phyloP scores from a whole-genome alignment of 1,140 invertebrate genomes.

The Helicoverpa armigera region DNA sequence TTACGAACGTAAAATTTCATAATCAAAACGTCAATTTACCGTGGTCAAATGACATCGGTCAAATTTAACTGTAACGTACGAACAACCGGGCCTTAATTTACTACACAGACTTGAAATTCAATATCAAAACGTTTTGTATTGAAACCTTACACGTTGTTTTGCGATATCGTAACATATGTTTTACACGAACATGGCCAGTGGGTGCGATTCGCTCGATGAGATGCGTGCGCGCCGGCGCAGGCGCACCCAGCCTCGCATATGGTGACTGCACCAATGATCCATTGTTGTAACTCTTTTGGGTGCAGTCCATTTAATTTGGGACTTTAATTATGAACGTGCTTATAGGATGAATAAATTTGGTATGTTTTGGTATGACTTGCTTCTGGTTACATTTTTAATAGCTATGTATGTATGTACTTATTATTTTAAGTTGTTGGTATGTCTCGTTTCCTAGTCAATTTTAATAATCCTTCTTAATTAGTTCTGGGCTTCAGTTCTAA shows the following conservation, averaged over 20 bases:
- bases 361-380: too few relatives aligned
- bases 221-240: background rate
- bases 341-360: background rate
- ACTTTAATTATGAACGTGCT: conserved; percentile 4
- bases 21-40: too few relatives aligned
- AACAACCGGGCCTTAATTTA: too few relatives aligned
- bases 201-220: conserved; percentile 4
- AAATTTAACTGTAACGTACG: too few relatives aligned
- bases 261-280: background rate
- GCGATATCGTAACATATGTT: conserved; percentile 28
- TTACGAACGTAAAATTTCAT: too few relatives aligned
- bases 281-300: conserved; percentile 28
- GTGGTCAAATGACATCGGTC: too few relatives aligned
- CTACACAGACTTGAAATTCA: background rate
- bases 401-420: too few relatives aligned
- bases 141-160: conserved; percentile 13
- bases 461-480: too few relatives aligned
- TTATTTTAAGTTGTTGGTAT: too few relatives aligned
- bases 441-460: too few relatives aligned
- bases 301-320: conserved; percentile 21
- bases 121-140: conserved; percentile 16
- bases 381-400: too few relatives aligned
- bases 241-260: conserved; percentile 15
- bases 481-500: too few relatives aligned
- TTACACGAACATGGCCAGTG: background rate